Base-by-base conservation (phyloP, 1,140 invertebrate genomes). In the Globodera rostochiensis region DNA sequence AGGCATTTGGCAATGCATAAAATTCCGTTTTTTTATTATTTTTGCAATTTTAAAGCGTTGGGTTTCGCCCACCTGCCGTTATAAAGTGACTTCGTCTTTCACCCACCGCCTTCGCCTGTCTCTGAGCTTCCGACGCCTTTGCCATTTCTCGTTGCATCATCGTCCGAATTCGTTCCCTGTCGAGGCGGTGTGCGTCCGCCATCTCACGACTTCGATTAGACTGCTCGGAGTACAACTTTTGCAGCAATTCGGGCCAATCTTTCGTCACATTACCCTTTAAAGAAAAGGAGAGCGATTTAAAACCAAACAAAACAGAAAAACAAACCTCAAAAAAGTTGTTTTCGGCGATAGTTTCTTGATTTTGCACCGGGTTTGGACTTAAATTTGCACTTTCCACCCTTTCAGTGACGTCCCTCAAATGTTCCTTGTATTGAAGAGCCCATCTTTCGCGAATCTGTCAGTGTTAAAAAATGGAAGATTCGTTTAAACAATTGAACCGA, bases 151-250 rank as follows among this genome's bases (percentile, higher is more conserved):
- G 36, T 19, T 81, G 50, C 46, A 53, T 74, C 60, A 81, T 74
- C 70, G 73, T 25, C 66, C 25, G 67, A 21, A 81, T 73, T 6
- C 80, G 50, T 67, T 81, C 74, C 53, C 46, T 80, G 67, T 81
- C 80, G 13, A 64, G 47, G 25, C 47, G 66, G 8, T 81, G 80
- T 53, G 50, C 80, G n/a, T 74, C 73, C 45, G 36, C 57, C 60
- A 81, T 53, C 79, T 81, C 71, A 6, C 45, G 4, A 15, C 80
- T 53, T 25, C 80, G 80, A 13, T 76, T 73, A 11, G 25, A 57
- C 36, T 81, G 80, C 9, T 81, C 80, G 11, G 60, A 25, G 19
- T 67, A 60, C 9, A 81, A 57, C 57, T 81, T 81, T 70, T 81
- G 70, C n/a, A 81, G 64, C 21, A n/a, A 7, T 67, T 75, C 73